These are phyloP conservation scores for Eptesicus fuscus DNA, from an alignment of 2,113 vertebrate species.

Conservation along the genomic window DNA sequence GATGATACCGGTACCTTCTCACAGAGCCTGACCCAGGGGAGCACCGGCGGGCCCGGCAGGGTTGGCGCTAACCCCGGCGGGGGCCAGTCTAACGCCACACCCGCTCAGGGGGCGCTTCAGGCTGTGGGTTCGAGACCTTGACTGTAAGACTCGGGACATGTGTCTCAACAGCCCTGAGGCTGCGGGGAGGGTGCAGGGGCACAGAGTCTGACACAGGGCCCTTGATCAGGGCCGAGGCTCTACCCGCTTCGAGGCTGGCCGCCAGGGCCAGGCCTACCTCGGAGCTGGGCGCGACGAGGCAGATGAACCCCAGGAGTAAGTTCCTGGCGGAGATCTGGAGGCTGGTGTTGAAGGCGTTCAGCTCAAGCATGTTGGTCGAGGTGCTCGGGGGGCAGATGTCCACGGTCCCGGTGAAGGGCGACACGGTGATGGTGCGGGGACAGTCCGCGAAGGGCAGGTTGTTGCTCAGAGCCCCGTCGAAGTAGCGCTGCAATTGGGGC, in stretches of 20 bases:
- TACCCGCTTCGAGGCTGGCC: not conserved
- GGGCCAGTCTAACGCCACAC: not conserved
- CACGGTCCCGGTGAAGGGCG: not conserved
- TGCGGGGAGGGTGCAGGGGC: no score
- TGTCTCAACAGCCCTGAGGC: not conserved
- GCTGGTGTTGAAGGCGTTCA: not conserved
- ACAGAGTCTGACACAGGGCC: no score
- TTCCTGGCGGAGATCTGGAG: constrained; percentile 29
- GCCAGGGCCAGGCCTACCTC: constrained; percentile 26
- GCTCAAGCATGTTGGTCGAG: constrained; percentile 11
- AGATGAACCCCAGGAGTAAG: accelerated
- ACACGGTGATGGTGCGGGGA: constrained; percentile 30
- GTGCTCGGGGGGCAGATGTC: constrained; percentile 62
- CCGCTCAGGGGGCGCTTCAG: not conserved
- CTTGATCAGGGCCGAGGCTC: not conserved
- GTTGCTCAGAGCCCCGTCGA: constrained; percentile 47
- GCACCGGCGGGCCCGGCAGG: accelerated
- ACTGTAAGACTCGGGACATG: no score
- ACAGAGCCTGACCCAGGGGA: not conserved
- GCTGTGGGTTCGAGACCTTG: not conserved
- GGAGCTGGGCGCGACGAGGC: not conserved
- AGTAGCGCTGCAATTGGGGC: constrained; percentile 28
- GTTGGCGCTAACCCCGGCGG: accelerated
- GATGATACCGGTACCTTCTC: not conserved
- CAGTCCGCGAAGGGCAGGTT: not conserved